Conservation (phyloP, 2,113 vertebrate genomes). For the Sander lucioperca region DNA sequence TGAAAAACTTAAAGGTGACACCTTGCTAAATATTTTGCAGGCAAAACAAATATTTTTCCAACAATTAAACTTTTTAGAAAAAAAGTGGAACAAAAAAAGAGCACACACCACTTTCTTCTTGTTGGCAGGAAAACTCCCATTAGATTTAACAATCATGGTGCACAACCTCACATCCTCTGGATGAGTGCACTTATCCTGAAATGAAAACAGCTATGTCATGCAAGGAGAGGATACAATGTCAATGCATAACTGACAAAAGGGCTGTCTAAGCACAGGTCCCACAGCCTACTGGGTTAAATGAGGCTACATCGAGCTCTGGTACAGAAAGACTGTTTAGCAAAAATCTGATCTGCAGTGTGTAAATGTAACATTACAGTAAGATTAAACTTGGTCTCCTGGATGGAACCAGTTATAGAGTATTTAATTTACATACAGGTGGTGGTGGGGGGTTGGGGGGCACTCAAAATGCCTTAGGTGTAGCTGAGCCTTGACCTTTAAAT, state of each 20-base stretch:
- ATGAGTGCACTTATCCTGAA: slow-evolving; percentile 96
- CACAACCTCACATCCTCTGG: slow-evolving; percentile 98
- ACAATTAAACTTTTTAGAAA: slow-evolving; percentile 22
- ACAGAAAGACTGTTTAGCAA: slow-evolving; percentile 18
- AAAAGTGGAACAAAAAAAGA: slow-evolving; percentile 5
- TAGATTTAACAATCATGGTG: slow-evolving; percentile 96
- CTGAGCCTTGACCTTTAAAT: slow-evolving; percentile 30
- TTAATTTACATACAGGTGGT: neutral
- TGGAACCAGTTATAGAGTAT: neutral
- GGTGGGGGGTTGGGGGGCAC: neutral
- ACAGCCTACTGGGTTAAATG: slow-evolving; percentile 24
- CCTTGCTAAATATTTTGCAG: neutral
- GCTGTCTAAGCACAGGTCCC: slow-evolving; percentile 34
- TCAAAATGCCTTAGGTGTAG: slow-evolving; percentile 11
- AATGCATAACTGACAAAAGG: slow-evolving; percentile 49
- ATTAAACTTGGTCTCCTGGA: slow-evolving; percentile 8
- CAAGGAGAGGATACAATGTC: slow-evolving; percentile 44
- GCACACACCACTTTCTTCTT: slow-evolving; percentile 96
- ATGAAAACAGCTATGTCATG: slow-evolving; percentile 77
- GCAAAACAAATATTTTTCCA: slow-evolving; percentile 12
- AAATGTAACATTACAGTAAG: slow-evolving; percentile 5
- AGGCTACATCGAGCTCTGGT: neutral
- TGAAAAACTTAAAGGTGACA: slow-evolving; percentile 24
- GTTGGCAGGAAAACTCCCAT: slow-evolving; percentile 95
- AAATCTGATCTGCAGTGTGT: slow-evolving; percentile 28